Evolutionary conservation across 1,140 invertebrate genomes (phyloP).

Genomic region (Aphaenogaster ashmeadi): DNA sequence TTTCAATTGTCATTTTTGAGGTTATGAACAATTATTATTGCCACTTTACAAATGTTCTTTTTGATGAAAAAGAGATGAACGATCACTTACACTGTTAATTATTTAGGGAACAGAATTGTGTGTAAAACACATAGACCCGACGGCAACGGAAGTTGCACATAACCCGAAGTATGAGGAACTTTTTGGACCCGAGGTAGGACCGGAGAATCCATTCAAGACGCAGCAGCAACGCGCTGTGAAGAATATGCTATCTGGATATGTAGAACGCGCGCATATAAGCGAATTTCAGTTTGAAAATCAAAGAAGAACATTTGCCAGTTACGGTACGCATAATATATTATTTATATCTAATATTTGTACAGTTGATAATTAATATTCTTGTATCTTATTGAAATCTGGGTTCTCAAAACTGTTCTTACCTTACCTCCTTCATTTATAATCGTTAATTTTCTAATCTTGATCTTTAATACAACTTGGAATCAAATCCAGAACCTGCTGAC

Average conservation of each 20-base stretch:
- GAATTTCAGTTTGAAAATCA: constrained; percentile 99
- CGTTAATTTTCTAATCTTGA: too few relatives aligned
- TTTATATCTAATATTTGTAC: neutral
- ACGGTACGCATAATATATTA: constrained; percentile 88
- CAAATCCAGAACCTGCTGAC: too few relatives aligned
- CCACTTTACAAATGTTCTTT: neutral
- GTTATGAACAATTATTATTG: neutral
- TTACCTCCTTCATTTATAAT: neutral
- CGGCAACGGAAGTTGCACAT: constrained; percentile 93
- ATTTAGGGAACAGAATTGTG: constrained; percentile 88
- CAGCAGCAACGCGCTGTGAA: constrained; percentile 94
- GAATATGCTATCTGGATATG: constrained; percentile 98
- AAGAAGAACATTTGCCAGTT: constrained; percentile 97
- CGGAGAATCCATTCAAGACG: constrained; percentile 96
- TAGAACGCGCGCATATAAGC: constrained; percentile 98
- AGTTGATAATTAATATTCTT: neutral
- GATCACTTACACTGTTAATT: constrained; percentile 19
- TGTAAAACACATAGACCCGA: constrained; percentile 90
- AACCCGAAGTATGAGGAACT: constrained; percentile 99
- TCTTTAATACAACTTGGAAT: too few relatives aligned
- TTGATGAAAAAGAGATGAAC: constrained; percentile 18
- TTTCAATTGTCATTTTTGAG: constrained; percentile 23
- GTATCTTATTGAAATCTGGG: neutral
- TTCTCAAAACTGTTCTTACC: neutral
- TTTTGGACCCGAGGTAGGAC: constrained; percentile 96